phyloP scores from a whole-genome alignment of 2,888 invertebrate genomes.

The Eupsilia transversa region DNA sequence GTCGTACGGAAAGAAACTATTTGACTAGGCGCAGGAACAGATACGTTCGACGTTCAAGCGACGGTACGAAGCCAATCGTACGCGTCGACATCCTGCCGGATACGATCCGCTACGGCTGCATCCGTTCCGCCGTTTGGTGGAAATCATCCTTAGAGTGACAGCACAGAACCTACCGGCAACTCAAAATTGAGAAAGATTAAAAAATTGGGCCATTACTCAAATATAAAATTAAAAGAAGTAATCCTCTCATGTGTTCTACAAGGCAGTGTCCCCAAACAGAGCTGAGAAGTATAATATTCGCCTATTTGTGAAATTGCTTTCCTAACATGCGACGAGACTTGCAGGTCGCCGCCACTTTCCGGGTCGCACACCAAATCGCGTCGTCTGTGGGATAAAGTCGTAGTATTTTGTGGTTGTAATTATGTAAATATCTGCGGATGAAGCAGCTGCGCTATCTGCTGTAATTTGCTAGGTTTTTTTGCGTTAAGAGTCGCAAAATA shows the following conservation, averaged over 20 bases:
- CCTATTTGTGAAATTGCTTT: constrained; percentile 71
- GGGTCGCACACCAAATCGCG: constrained; percentile 60
- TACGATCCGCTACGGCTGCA: too few relatives aligned
- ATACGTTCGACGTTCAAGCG: too few relatives aligned
- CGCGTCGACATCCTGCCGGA: too few relatives aligned
- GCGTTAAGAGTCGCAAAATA: background rate
- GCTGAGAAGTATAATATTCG: constrained; percentile 57
- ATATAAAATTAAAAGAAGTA: constrained; percentile 6
- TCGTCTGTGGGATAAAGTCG: constrained; percentile 46
- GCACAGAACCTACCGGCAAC: too few relatives aligned
- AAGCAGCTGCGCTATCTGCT: constrained; percentile 43
- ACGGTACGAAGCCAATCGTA: too few relatives aligned
- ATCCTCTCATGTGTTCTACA: constrained; percentile 1
- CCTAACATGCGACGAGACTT: constrained; percentile 63
- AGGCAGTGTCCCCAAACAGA: constrained; percentile 21
- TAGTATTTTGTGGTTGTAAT: constrained; percentile 51
- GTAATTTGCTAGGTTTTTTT: constrained; percentile 4
- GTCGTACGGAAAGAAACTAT: too few relatives aligned
- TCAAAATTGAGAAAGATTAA: background rate
- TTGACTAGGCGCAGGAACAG: too few relatives aligned
- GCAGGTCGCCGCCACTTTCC: constrained; percentile 63
- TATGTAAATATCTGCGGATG: constrained; percentile 46
- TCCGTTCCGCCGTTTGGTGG: too few relatives aligned
- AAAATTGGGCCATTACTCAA: background rate
- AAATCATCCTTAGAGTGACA: too few relatives aligned